These are phyloP conservation scores for Pelodytes ibericus DNA, from an alignment of 2,797 vertebrate genomes.

Conservation along the genomic window DNA sequence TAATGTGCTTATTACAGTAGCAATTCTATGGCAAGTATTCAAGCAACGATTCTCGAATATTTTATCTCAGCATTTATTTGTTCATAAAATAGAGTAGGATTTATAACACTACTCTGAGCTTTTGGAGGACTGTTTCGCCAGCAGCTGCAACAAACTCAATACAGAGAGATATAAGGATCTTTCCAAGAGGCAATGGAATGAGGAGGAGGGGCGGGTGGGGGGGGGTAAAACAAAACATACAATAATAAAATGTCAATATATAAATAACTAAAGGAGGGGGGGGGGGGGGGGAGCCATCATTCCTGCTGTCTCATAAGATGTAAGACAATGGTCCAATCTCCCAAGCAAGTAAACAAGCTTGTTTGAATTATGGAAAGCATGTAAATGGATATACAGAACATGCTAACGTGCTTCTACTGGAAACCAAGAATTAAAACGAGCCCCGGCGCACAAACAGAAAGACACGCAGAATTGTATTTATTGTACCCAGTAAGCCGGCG, in stretches of 20 bases:
- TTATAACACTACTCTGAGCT: slow-evolving; percentile 75
- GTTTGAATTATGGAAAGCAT: neutral
- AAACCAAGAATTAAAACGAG: neutral
- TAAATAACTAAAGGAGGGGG: neutral
- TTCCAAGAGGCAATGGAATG: slow-evolving; percentile 34
- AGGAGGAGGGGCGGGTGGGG: too few species aligned
- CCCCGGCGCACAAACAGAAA: neutral
- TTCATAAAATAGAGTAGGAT: slow-evolving; percentile 84
- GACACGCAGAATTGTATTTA: slow-evolving; percentile 11
- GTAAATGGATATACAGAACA: neutral
- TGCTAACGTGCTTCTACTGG: neutral
- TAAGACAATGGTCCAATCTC: neutral
- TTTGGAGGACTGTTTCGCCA: slow-evolving; percentile 75
- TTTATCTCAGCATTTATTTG: slow-evolving; percentile 88
- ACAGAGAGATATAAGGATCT: slow-evolving; percentile 59
- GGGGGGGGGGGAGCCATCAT: too few species aligned
- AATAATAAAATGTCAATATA: slow-evolving; percentile 27
- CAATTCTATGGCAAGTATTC: slow-evolving; percentile 76
- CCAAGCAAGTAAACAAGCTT: neutral
- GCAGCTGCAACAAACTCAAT: slow-evolving; percentile 69
- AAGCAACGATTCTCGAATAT: slow-evolving; percentile 76
- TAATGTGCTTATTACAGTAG: slow-evolving; percentile 79
- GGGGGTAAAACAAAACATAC: neutral
- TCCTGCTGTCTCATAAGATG: neutral
- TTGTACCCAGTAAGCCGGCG: neutral